phyloP scores from a whole-genome alignment of 2,113 vertebrate genomes.

The Lepidothrix coronata region DNA sequence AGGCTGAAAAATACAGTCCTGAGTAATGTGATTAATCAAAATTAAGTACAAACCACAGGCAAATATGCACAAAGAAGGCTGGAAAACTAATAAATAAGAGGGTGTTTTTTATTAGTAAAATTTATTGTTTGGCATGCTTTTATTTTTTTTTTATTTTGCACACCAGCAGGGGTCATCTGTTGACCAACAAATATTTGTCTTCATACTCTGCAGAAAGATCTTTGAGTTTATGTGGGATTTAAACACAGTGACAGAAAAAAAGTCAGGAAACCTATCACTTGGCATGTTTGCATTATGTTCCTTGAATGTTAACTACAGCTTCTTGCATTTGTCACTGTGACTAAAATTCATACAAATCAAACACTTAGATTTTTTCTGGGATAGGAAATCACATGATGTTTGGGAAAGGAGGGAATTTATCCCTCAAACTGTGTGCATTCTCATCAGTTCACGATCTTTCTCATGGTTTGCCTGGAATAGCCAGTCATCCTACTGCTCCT shows the following conservation, averaged over 20 bases:
- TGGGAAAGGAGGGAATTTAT: not conserved
- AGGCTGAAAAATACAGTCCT: not conserved
- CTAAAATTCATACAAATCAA: not conserved
- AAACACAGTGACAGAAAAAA: not conserved
- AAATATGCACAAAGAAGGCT: not conserved
- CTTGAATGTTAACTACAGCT: not conserved
- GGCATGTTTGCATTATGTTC: not conserved
- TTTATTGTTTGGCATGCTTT: not conserved
- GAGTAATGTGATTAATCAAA: not conserved
- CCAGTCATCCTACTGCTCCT: not conserved
- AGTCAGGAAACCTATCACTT: not conserved
- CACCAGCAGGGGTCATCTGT: conserved; percentile 59
- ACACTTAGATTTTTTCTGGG: not conserved
- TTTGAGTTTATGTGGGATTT: not conserved
- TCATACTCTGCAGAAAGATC: not conserved
- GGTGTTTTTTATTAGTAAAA: not conserved
- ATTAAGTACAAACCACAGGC: not conserved
- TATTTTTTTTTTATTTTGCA: not conserved
- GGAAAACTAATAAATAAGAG: not conserved
- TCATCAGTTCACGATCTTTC: not conserved
- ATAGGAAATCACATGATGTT: not conserved
- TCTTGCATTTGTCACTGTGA: not conserved
- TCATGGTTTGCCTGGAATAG: not conserved
- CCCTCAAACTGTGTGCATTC: not conserved
- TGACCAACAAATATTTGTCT: conserved; percentile 44